A percentile compares a stretch with the other conserved stretches of the same genome.
phyloP scores from a whole-genome alignment of 1,140 invertebrate species.

The Cotesia chilonis region DNA sequence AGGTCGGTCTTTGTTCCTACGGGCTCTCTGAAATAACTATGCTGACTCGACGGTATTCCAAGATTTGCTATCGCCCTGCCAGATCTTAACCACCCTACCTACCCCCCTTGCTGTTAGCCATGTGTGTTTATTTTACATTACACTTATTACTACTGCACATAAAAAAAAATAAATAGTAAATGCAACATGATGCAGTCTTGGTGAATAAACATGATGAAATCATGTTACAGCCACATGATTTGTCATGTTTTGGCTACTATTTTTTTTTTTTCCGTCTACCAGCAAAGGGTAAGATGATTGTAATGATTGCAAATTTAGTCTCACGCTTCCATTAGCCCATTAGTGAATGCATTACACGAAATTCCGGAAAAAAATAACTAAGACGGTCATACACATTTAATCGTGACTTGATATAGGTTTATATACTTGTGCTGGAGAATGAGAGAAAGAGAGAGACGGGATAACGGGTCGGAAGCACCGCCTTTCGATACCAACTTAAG shows the following conservation, averaged over 20 bases:
- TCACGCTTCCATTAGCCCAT: slow-evolving; percentile 10
- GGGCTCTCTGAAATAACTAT: slow-evolving; percentile 31
- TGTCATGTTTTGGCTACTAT: no score
- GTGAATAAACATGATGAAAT: no score
- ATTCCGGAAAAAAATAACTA: not conserved
- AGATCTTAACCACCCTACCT: not conserved
- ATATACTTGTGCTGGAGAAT: slow-evolving; percentile 6
- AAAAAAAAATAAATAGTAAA: no score
- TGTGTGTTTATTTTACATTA: no score
- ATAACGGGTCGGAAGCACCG: slow-evolving; percentile 17
- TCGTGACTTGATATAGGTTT: slow-evolving; percentile 29
- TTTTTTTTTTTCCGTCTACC: no score
- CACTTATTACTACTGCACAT: no score
- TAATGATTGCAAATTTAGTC: not conserved
- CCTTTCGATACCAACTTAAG: slow-evolving; percentile 9
- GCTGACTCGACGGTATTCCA: slow-evolving; percentile 29
- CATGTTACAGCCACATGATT: no score
- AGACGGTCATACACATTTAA: slow-evolving; percentile 8
- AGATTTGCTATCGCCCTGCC: slow-evolving; percentile 13
- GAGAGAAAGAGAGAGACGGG: slow-evolving; percentile 1
- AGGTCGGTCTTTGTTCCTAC: slow-evolving; percentile 44
- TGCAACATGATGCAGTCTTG: no score
- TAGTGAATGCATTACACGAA: not conserved
- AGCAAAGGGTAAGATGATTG: no score
- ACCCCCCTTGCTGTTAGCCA: not conserved